phyloP scores from a whole-genome alignment of 2,888 invertebrate genomes.

The Nemurella pictetii region DNA sequence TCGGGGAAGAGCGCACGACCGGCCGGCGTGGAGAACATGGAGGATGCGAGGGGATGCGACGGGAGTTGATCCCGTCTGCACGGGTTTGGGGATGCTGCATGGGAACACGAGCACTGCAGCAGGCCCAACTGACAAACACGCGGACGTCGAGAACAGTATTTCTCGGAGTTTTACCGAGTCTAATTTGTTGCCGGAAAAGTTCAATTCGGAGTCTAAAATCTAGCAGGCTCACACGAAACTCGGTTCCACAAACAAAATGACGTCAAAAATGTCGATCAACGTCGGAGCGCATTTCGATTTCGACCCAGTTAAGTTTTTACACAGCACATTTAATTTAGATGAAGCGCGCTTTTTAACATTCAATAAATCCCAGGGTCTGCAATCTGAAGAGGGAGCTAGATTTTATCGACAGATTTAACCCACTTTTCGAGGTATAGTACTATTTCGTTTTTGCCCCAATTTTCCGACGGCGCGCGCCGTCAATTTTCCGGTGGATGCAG shows the following conservation, averaged over 20 bases:
- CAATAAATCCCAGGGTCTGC: neutral
- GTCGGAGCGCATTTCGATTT: too few species aligned
- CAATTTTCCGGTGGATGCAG: neutral
- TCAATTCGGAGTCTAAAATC: too few species aligned
- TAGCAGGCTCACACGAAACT: too few species aligned
- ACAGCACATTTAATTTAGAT: neutral
- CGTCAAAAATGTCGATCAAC: too few species aligned
- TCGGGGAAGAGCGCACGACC: neutral
- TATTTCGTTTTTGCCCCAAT: neutral
- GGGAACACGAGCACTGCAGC: neutral
- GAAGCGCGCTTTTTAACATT: neutral
- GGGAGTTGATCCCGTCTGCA: neutral
- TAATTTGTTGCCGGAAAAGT: too few species aligned
- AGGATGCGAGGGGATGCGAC: neutral
- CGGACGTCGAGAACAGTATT: too few species aligned
- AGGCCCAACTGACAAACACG: neutral
- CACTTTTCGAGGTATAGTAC: neutral
- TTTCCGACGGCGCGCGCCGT: neutral
- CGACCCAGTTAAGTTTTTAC: too few species aligned
- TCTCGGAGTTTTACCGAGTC: too few species aligned
- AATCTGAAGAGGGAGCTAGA: neutral
- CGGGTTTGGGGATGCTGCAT: neutral
- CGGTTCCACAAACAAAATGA: too few species aligned
- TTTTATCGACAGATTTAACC: neutral
- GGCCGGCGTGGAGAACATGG: too few species aligned